Base-by-base conservation (phyloP, 2,888 invertebrate genomes). In the Nymphalis polychloros region DNA sequence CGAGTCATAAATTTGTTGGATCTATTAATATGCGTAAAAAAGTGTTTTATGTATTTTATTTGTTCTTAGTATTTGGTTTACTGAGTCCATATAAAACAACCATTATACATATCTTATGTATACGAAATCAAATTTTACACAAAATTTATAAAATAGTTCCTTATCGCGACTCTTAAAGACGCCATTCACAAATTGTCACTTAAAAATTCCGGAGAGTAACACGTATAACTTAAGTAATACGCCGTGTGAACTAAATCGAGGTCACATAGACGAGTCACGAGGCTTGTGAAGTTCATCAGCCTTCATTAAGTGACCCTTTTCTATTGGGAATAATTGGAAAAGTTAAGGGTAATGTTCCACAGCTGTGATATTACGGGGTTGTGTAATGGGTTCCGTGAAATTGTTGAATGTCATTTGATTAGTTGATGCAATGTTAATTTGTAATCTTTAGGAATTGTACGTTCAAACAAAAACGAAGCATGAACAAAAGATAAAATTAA, bases 321-420 rank as follows among this genome's bases (percentile, higher is more conserved):
- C 68, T 66, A 60, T 68, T 59, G 63, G 63, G 65, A 63, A 63
- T 71, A 71, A 71, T 71, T 66, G 59, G 66, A 63, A 68, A 68
- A 71, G 65, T 71, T 68, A 49, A 48, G 55, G 63, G 60, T 66
- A 71, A 69, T 61, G 61, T 47, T 50, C 27, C 57, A 35, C 68
- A 69, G 66, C 65, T 63, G 66, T 35, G 41, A 57, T 20, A 31
- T 27, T 31, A 2, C 19, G 19, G 57, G 41, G 35, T 57, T 41
- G 35, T 27, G 57, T 57, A 57, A 57, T 41, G 41, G 57, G 6
- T 35, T 48, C 48, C 48, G 8, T 41, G 35, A 10, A 35, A 57
- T 23, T 57, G 31, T 23, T 10, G 27, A 53, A 27, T 27, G 53
- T 17, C n/a, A 55, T 55, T 55, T 55, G 27, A 55, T 55, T 27